Conservation (phyloP, 2,113 vertebrate genomes). For the Pedionomus torquatus region DNA sequence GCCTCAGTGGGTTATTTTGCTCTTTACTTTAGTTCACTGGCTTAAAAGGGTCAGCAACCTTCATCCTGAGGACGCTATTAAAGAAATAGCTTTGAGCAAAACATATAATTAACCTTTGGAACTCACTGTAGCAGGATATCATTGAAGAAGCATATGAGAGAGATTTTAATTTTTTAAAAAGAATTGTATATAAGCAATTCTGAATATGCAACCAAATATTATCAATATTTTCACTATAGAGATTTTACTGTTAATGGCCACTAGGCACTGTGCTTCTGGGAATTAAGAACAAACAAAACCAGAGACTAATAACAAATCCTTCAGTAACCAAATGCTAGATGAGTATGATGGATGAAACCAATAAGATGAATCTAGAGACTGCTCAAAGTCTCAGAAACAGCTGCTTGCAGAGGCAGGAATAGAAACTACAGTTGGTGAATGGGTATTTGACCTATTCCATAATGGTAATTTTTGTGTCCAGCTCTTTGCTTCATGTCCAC, state of each 20-base stretch:
- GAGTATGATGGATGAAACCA: not conserved
- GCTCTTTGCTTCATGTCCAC: not conserved
- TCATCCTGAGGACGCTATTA: constrained; percentile 6
- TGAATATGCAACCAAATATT: not conserved
- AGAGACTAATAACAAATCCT: not conserved
- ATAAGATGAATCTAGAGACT: not conserved
- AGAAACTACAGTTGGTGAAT: not conserved
- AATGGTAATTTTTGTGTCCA: not conserved
- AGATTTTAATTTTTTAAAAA: not conserved
- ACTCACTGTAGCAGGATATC: constrained; percentile 31
- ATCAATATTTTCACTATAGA: not conserved
- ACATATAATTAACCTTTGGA: constrained; percentile 49
- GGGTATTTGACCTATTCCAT: not conserved
- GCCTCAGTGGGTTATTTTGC: constrained; percentile 2
- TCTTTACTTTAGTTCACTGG: constrained; percentile 16
- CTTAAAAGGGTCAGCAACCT: constrained; percentile 53
- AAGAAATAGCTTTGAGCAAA: constrained; percentile 35
- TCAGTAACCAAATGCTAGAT: not conserved
- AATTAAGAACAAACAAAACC: not conserved
- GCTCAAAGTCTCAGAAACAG: not conserved
- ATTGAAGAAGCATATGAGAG: constrained; percentile 1
- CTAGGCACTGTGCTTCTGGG: not conserved
- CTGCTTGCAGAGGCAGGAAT: not conserved
- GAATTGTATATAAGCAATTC: not conserved
- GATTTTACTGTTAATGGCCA: not conserved